Conservation (phyloP, 2,113 vertebrate species). For the Leucosticte australis region DNA sequence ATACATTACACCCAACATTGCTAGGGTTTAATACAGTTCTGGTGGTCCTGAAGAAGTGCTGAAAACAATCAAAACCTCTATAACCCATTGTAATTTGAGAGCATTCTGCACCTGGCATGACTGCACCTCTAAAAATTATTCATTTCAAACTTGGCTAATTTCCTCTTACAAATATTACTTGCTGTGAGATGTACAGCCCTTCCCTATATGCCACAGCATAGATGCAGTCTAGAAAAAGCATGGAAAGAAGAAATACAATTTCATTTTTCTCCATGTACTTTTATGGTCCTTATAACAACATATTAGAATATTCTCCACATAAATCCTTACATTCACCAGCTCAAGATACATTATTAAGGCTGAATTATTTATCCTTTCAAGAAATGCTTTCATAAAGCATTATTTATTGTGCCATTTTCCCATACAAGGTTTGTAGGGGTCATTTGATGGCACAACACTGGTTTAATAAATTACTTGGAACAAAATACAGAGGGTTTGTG, state of each 20-base stretch:
- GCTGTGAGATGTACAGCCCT: not conserved
- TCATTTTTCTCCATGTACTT: not conserved
- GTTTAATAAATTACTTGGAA: not conserved
- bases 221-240: not conserved
- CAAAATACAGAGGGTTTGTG: not conserved
- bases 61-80: not conserved
- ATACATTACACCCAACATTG: not conserved
- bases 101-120: not conserved
- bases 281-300: not conserved
- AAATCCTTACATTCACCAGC: not conserved
- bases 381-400: not conserved
- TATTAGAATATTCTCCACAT: not conserved
- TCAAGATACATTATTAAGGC: not conserved
- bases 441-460: not conserved
- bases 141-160: not conserved
- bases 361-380: not conserved
- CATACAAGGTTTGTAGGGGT: rapidly evolving
- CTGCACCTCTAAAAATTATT: not conserved
- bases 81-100: not conserved
- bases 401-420: not conserved
- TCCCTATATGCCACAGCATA: not conserved
- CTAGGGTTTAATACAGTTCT: not conserved
- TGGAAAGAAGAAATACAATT: not conserved
- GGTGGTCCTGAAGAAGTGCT: not conserved
- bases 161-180: not conserved